Evolutionary conservation across 1,140 invertebrate species (phyloP).

Genomic region (Scaptomyza hsui): DNA sequence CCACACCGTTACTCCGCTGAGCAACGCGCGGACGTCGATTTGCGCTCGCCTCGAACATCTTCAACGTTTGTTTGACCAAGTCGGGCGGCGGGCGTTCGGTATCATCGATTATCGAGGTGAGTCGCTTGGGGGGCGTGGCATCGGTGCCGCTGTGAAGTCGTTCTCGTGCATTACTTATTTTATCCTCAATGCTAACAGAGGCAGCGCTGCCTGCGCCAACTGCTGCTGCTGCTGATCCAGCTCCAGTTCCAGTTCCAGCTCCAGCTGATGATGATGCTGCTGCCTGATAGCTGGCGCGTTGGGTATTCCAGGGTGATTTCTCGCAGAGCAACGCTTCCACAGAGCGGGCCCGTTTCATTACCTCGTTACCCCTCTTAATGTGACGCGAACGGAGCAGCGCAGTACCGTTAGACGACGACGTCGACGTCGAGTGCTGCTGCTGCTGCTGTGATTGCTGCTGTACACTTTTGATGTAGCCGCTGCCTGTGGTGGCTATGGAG

Average conservation of each 20-base stretch:
- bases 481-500: conserved; percentile 25
- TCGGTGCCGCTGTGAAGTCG: conserved; percentile 76
- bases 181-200: conserved; percentile 82
- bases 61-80: conserved; percentile 92
- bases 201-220: conserved; percentile 4
- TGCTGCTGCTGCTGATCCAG: conserved; percentile 45
- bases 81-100: conserved; percentile 93
- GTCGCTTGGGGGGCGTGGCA: conserved; percentile 86
- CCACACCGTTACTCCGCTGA: conserved; percentile 85
- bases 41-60: conserved; percentile 91
- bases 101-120: conserved; percentile 89
- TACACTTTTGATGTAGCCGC: conserved; percentile 47
- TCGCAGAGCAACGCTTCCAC: conserved; percentile 91
- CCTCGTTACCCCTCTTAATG: conserved; percentile 82
- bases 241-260: no score
- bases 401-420: conserved; percentile 25
- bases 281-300: conserved; percentile 57
- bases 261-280: conserved; percentile 48
- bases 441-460: conserved; percentile 18
- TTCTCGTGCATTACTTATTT: conserved; percentile 76
- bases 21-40: conserved; percentile 84
- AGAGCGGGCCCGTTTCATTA: conserved; percentile 91
- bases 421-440: conserved; percentile 4
- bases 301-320: conserved; percentile 74
- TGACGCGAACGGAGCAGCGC: conserved; percentile 65